Evolutionary conservation across 2,797 vertebrate species (phyloP).

Genomic region (Echeneis naucrates): DNA sequence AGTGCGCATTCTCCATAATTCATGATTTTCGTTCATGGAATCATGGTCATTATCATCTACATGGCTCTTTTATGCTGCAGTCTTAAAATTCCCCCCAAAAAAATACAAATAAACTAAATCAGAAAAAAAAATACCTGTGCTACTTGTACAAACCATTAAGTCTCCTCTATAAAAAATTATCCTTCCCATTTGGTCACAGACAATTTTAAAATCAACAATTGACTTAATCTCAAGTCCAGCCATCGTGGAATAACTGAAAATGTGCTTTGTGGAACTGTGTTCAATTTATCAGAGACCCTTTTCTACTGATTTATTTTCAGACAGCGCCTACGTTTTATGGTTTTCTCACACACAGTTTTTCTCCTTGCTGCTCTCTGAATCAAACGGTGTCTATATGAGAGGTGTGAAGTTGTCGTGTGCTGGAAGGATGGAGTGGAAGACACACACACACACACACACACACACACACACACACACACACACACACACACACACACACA

Average conservation of each 20-base stretch:
- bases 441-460: too few relatives aligned
- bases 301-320: constrained; percentile 56
- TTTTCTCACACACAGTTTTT: constrained; percentile 49
- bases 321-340: constrained; percentile 51
- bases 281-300: constrained; percentile 55
- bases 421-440: constrained; percentile 3
- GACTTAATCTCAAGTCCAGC: constrained; percentile 41
- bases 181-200: constrained; percentile 36
- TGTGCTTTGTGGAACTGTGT: constrained; percentile 43
- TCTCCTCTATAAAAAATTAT: constrained; percentile 14
- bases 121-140: constrained; percentile 4
- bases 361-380: constrained; percentile 60
- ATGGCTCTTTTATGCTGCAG: background rate
- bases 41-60: background rate
- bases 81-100: constrained; percentile 4
- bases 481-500: constrained; percentile 18
- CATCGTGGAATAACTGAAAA: constrained; percentile 59
- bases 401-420: constrained; percentile 69
- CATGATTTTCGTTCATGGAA: background rate
- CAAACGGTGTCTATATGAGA: constrained; percentile 62
- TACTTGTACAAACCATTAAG: background rate
- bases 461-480: background rate
- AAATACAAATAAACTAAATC: too few relatives aligned
- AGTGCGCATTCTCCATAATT: constrained; percentile 7
- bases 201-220: constrained; percentile 55